Base-by-base conservation (phyloP, 2,797 vertebrate genomes). In the Lophotriccus pileatus region DNA sequence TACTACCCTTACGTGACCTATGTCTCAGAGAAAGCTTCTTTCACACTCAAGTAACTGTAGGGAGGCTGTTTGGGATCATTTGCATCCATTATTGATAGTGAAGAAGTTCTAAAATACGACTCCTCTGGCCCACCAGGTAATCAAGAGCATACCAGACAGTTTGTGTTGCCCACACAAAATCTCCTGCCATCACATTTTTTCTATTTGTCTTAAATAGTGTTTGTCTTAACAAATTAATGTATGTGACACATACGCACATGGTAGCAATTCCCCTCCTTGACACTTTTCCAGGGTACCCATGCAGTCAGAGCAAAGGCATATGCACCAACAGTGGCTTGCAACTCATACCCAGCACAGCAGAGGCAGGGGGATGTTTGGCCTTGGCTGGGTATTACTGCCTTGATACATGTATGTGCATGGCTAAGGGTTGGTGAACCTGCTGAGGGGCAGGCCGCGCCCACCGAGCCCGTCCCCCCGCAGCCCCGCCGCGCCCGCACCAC, bases 211-310 rank as follows among this genome's bases (percentile, higher is more conserved):
- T 66, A 69, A 90, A 73, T 20, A 37, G 17, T 34, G 7, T 28
- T 41, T 84, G 46, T 21, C 17, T 67, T 66, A 50, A 34, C 4
- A 50, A 6, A 6, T 3, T 50, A 3, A 17, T 1, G 2, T 17
- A 41, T 4, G 2, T 30, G 37, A 41, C 21, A 46, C 23, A 23
- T 19, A 56, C 4, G 12, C 7, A 12, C 0, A 0, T 36, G 32
- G 36, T 56, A 76, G 53, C 14, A 49, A 41, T 8, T 18, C 12
- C 10, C 12, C 19, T 67, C 66, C 50, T 22, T 21, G 25, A 2
- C 52, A 20, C n/a, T 55, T 34, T 52, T 37, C 44, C 25, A 14
- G 18, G 24, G 19, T 4, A 5, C 27, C 44, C 32, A 14, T 2
- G 7, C 19, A 34, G 23, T 14, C 34, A 23, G 14, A 89, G 27